phyloP scores from a whole-genome alignment of 2,888 invertebrate species.

The Drosophila neutralis region DNA sequence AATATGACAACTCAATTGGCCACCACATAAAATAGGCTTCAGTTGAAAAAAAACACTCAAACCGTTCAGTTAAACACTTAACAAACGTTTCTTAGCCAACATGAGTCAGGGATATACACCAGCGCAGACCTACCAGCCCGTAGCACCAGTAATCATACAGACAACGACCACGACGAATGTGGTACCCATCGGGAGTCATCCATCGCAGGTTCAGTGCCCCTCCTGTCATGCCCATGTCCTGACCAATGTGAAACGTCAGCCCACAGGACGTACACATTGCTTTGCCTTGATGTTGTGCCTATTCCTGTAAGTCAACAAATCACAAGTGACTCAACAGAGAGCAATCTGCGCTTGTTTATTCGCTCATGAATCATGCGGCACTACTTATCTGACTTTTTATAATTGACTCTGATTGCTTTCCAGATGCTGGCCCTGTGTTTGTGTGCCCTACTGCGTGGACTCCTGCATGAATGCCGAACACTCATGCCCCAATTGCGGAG shows the following conservation, averaged over 20 bases:
- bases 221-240: slow-evolving; percentile 64
- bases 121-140: slow-evolving; percentile 59
- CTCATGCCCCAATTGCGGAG: slow-evolving; percentile 75
- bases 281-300: slow-evolving; percentile 63
- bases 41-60: slow-evolving; percentile 30
- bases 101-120: slow-evolving; percentile 54
- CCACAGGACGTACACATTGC: slow-evolving; percentile 63
- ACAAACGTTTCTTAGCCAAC: background rate
- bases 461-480: slow-evolving; percentile 79
- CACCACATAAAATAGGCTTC: slow-evolving; percentile 6
- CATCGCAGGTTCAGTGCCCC: slow-evolving; percentile 63
- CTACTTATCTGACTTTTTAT: background rate
- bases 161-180: slow-evolving; percentile 51
- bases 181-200: slow-evolving; percentile 52
- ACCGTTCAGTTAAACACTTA: slow-evolving; percentile 2
- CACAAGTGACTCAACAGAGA: background rate
- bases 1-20: slow-evolving; percentile 6
- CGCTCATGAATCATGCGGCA: slow-evolving; percentile 31
- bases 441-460: slow-evolving; percentile 73
- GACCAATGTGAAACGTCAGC: slow-evolving; percentile 45
- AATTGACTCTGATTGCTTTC: background rate
- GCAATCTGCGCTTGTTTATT: slow-evolving; percentile 2
- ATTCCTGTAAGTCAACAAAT: slow-evolving; percentile 60
- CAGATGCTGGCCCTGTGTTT: slow-evolving; percentile 76
- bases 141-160: slow-evolving; percentile 42